phyloP scores from a whole-genome alignment of 2,797 vertebrate species.

The Sebastiscus albofasciatus region DNA sequence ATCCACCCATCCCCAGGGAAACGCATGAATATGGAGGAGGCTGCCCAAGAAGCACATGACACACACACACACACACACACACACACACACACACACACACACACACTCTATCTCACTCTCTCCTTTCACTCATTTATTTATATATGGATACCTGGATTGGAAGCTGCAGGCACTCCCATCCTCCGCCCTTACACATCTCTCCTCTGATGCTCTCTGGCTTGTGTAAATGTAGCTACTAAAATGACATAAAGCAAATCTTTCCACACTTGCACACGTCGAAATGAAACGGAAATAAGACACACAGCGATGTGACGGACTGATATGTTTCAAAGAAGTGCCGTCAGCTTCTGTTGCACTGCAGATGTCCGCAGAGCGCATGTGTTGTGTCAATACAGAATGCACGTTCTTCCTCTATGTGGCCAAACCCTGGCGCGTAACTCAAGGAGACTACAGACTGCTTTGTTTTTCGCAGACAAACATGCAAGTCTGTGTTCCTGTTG shows the following conservation, averaged over 20 bases:
- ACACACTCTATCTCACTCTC: constrained; percentile 52
- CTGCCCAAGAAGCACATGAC: constrained; percentile 75
- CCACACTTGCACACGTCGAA: constrained; percentile 1
- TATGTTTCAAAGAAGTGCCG: constrained; percentile 29
- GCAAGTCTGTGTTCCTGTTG: constrained; percentile 76
- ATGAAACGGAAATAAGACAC: constrained; percentile 29
- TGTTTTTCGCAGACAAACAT: constrained; percentile 76
- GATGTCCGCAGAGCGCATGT: constrained; percentile 50
- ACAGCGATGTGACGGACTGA: constrained; percentile 13
- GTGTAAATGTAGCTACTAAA: constrained; percentile 46
- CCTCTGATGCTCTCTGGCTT: constrained; percentile 39
- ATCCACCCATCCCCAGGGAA: constrained; percentile 76
- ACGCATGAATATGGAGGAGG: constrained; percentile 82
- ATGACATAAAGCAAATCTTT: constrained; percentile 46
- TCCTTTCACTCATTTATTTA: constrained; percentile 77
- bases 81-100: constrained; percentile 64
- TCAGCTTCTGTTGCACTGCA: constrained; percentile 54
- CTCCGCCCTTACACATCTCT: constrained; percentile 52
- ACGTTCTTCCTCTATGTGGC: constrained; percentile 43
- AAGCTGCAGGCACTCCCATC: constrained; percentile 71
- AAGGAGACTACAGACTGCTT: constrained; percentile 68
- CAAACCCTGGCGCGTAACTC: constrained; percentile 54
- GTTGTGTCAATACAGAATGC: constrained; percentile 57
- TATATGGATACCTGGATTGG: constrained; percentile 78
- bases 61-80: constrained; percentile 34